Base-by-base conservation (phyloP, 2,797 vertebrate genomes). In the Gouania willdenowi region DNA sequence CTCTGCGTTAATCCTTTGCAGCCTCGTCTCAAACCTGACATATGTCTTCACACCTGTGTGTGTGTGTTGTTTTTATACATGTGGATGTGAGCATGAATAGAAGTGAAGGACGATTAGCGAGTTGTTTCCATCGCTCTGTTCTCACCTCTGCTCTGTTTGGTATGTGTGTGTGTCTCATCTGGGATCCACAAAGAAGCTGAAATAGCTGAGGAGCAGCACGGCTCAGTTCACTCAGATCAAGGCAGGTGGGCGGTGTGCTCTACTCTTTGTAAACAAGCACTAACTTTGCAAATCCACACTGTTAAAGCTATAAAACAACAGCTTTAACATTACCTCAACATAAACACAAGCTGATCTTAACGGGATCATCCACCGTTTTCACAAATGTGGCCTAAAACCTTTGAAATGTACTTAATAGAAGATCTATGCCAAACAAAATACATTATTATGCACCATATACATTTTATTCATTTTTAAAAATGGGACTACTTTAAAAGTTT, bases 61-160 rank as follows among this genome's bases (percentile, higher is more conserved):
- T 68, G 75, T 45, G 10, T 8, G 17, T 43, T 36, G 38, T 15
- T 20, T 14, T 14, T n/a, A n/a, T n/a, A 19, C 20, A 19, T 20
- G 5, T 18, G 19, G 20, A 4, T 20, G 19, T 19, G 24, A 22
- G 46, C 26, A 28, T 63, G 57, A 48, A 56, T 29, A 41, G 57
- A 17, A 14, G 12, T 53, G 45, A 24, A 41, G 50, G 48, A 33
- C 19, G 34, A 58, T 70, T 59, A 66, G 65, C 27, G 2, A 26
- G 55, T 67, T 52, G 50, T 56, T 72, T 77, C 61, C 59, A 51
- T 61, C 25, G 38, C 57, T 81, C 73, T 54, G 45, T 73, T 86
- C 76, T 75, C 81, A 82, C 79, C 82, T 79, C 41, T 3, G 38
- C 47, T 38, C 44, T 53, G 45, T 76, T 88, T 88, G 84, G 88